A percentile compares a stretch with the other conserved stretches of the same genome.
Conservation (phyloP, 2,888 invertebrate genomes). For the Mesoligia furuncula region DNA sequence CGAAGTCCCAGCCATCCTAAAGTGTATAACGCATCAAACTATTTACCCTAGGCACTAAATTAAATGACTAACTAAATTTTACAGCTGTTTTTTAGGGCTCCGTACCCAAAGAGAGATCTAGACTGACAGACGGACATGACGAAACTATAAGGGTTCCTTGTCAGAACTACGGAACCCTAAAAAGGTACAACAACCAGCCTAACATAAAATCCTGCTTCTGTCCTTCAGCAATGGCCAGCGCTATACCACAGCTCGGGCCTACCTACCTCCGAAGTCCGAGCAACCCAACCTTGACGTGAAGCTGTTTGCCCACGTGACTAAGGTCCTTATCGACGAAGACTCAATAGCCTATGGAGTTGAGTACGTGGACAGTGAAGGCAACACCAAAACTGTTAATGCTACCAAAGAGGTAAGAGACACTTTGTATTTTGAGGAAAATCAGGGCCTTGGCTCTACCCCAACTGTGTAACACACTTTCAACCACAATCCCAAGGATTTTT, state of each 20-base stretch:
- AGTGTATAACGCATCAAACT: too few relatives aligned
- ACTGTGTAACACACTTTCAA: not conserved
- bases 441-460: not conserved
- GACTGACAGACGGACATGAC: too few relatives aligned
- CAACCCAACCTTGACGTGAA: constrained; percentile 90
- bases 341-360: constrained; percentile 89
- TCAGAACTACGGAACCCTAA: too few relatives aligned
- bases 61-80: too few relatives aligned
- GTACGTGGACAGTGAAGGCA: constrained; percentile 84
- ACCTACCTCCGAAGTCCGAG: constrained; percentile 79
- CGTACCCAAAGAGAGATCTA: too few relatives aligned
- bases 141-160: too few relatives aligned
- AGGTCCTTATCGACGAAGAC: constrained; percentile 84
- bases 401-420: constrained; percentile 85
- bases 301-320: constrained; percentile 90
- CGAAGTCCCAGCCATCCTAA: too few relatives aligned
- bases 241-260: constrained; percentile 91
- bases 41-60: too few relatives aligned
- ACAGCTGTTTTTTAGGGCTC: too few relatives aligned
- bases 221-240: constrained; percentile 89
- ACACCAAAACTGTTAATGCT: constrained; percentile 80
- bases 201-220: not conserved
- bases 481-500: not conserved
- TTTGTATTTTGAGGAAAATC: not conserved
- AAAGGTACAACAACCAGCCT: not conserved